Percentiles rank a stretch among this genome's conserved stretches.
Conservation (phyloP, 2,113 vertebrate species). For the Cairina moschata region DNA sequence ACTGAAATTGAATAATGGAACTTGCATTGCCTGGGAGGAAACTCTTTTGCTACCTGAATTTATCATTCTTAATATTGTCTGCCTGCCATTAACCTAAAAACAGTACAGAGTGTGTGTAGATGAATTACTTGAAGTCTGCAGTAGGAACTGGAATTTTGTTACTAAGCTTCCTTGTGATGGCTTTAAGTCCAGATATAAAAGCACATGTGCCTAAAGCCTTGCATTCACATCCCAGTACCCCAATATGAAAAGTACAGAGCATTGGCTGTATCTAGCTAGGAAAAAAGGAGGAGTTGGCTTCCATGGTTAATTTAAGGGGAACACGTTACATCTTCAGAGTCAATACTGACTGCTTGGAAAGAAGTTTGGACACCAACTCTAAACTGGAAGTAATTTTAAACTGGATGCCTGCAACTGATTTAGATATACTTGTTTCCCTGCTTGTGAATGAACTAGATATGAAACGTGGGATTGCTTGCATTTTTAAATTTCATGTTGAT, state of each 20-base stretch:
- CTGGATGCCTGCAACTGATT: background rate
- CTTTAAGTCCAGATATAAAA: background rate
- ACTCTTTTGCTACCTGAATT: background rate
- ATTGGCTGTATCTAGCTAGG: background rate
- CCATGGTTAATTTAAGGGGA: background rate
- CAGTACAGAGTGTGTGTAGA: background rate
- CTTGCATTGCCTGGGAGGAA: background rate
- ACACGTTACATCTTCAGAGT: background rate
- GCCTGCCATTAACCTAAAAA: background rate
- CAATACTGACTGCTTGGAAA: background rate
- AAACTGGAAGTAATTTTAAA: background rate
- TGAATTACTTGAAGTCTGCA: background rate
- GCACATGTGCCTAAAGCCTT: background rate
- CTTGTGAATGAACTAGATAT: background rate
- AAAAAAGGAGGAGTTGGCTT: background rate
- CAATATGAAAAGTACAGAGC: background rate
- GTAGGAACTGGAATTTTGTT: background rate
- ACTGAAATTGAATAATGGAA: background rate
- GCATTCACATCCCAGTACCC: background rate
- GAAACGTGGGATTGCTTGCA: background rate
- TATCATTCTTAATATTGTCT: background rate
- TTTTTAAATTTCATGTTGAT: background rate
- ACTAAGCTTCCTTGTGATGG: background rate
- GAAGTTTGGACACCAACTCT: background rate
- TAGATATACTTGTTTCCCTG: background rate